Evolutionary conservation across 2,888 invertebrate genomes (phyloP).

Genomic region (Spodoptera exigua): DNA sequence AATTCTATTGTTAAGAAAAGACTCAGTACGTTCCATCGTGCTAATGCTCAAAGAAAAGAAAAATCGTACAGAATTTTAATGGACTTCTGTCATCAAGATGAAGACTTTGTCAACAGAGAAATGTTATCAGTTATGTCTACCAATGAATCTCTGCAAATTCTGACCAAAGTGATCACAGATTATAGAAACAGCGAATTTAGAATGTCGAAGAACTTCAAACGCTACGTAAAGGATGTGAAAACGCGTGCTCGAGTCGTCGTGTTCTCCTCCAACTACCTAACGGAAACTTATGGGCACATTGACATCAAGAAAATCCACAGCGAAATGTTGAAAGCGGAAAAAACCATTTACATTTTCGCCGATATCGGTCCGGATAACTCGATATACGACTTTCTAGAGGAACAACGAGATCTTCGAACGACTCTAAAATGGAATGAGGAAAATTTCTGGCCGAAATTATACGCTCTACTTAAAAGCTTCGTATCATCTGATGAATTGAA

Average conservation of each 20-base stretch:
- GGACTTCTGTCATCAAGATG: slow-evolving; percentile 74
- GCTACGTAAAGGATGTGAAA: slow-evolving; percentile 62
- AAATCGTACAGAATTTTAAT: slow-evolving; percentile 65
- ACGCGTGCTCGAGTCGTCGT: slow-evolving; percentile 70
- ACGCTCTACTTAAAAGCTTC: slow-evolving; percentile 63
- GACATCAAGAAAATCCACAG: slow-evolving; percentile 83
- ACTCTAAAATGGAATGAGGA: slow-evolving; percentile 79
- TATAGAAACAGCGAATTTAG: slow-evolving; percentile 61
- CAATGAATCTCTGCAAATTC: slow-evolving; percentile 68
- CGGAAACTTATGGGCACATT: slow-evolving; percentile 78
- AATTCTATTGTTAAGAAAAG: slow-evolving; percentile 64
- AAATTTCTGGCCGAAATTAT: slow-evolving; percentile 78
- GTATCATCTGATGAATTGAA: slow-evolving; percentile 34
- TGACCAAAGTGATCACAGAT: slow-evolving; percentile 61
- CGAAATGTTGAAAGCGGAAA: slow-evolving; percentile 78
- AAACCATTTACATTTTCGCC: slow-evolving; percentile 79
- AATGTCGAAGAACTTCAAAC: slow-evolving; percentile 61
- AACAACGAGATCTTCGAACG: slow-evolving; percentile 75
- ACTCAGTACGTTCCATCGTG: slow-evolving; percentile 49
- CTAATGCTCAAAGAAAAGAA: slow-evolving; percentile 28
- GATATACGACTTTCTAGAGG: slow-evolving; percentile 81
- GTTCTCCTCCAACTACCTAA: slow-evolving; percentile 83
- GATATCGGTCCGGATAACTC: slow-evolving; percentile 83
- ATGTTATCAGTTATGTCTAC: slow-evolving; percentile 74
- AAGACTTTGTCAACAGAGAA: slow-evolving; percentile 78